phyloP scores from a whole-genome alignment of 92 coral and sea anemone genomes.

The Zoanthus sansibaricus region DNA sequence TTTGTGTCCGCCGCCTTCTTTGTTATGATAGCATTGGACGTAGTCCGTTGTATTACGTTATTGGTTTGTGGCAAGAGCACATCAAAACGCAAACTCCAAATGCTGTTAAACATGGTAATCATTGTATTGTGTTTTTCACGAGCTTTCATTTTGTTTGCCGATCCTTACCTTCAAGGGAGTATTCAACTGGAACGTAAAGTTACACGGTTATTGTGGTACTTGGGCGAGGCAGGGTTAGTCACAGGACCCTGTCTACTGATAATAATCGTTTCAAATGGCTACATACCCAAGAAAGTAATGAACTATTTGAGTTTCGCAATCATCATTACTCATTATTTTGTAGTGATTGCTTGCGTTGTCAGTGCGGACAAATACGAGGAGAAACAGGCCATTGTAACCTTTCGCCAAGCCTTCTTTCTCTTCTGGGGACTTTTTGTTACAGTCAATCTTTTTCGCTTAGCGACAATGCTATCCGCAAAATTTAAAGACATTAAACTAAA shows the following conservation, averaged over 20 bases:
- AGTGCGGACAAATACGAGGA: constrained; percentile 2
- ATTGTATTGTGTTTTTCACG: constrained; percentile 3
- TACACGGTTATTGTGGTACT: constrained; percentile 46
- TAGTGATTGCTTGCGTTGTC: neutral
- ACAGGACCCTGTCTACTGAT: constrained; percentile 18
- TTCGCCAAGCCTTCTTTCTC: constrained; percentile 8
- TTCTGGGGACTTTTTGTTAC: constrained; percentile 17
- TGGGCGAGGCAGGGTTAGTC: constrained; percentile 19
- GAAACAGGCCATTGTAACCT: neutral
- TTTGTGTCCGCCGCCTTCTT: constrained; percentile 4
- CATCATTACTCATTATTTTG: neutral
- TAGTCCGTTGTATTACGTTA: neutral
- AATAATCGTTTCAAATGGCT: neutral
- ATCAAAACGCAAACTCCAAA: neutral
- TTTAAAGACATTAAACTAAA: neutral
- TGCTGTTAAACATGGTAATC: neutral
- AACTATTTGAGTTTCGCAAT: neutral
- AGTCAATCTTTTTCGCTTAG: constrained; percentile 11
- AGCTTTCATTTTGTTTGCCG: constrained; percentile 34
- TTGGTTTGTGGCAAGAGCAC: neutral
- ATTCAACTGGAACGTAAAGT: constrained; percentile 40
- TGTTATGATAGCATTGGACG: neutral
- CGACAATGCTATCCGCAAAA: neutral
- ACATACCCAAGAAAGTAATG: neutral
- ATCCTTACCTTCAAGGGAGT: constrained; percentile 50